A percentile compares a stretch with the other conserved stretches of the same genome.
phyloP scores from a whole-genome alignment of 1,140 invertebrate genomes.

The Drosophila pandora region DNA sequence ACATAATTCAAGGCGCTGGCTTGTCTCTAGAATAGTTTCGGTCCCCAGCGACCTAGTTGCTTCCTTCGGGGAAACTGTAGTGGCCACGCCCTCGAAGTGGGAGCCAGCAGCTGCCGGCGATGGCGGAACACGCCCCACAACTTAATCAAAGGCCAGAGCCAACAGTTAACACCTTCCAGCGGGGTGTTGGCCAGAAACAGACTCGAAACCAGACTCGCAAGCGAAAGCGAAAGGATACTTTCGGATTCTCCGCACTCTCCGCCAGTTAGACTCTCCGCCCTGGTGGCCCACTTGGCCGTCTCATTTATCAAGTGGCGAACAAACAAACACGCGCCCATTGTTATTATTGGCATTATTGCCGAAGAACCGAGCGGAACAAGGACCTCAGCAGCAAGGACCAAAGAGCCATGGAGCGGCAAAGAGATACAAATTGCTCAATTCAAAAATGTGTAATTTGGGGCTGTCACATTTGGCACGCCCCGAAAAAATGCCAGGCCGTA shows the following conservation, averaged over 20 bases:
- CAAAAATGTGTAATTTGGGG: constrained; percentile 58
- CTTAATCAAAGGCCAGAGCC: constrained; percentile 60
- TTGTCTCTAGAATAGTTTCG: constrained; percentile 5
- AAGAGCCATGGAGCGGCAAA: background rate
- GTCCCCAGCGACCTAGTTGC: constrained; percentile 5
- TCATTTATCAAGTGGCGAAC: constrained; percentile 73
- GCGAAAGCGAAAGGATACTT: background rate
- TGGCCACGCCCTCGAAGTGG: constrained; percentile 27
- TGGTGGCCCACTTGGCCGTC: constrained; percentile 37
- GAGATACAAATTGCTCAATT: constrained; percentile 73
- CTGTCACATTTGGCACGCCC: constrained; percentile 52
- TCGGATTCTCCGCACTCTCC: no score
- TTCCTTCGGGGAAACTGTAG: background rate
- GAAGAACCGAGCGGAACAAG: constrained; percentile 44
- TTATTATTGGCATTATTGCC: constrained; percentile 75
- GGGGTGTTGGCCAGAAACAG: background rate
- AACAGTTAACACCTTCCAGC: constrained; percentile 51
- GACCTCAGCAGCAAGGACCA: background rate
- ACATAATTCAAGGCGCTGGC: background rate
- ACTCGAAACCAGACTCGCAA: background rate
- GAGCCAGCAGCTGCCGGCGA: constrained; percentile 57
- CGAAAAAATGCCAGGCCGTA: background rate
- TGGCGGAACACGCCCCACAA: constrained; percentile 54
- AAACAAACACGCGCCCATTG: constrained; percentile 68
- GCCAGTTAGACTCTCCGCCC: background rate